phyloP scores from a whole-genome alignment of 2,888 invertebrate genomes.

The Pristionchus maxplancki region DNA sequence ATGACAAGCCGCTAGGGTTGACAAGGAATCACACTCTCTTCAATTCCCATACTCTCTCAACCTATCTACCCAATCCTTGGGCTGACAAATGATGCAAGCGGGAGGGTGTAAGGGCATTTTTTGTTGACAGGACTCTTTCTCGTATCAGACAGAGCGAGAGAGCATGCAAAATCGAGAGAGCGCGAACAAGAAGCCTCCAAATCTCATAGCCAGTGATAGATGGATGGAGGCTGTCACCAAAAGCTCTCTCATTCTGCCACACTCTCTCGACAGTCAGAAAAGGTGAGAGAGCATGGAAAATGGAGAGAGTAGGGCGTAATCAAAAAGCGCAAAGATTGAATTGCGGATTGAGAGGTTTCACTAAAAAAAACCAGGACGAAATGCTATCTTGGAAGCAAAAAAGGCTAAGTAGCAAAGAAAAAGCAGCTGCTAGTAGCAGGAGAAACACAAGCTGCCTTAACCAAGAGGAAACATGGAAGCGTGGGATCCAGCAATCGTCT shows the following conservation, averaged over 20 bases:
- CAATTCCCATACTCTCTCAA: not conserved
- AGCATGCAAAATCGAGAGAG: not conserved
- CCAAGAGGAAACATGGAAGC: not conserved
- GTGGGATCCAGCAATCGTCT: not conserved
- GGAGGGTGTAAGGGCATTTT: not conserved
- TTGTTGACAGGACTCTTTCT: not conserved
- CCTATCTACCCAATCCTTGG: not conserved
- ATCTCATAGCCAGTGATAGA: not conserved
- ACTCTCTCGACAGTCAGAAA: no score
- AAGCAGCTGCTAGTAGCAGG: not conserved
- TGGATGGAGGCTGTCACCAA: not conserved
- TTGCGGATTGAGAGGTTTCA: not conserved
- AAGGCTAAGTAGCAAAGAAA: not conserved
- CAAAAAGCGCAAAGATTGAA: not conserved
- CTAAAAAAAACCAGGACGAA: no score
- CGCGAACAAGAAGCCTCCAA: not conserved
- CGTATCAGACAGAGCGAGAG: not conserved
- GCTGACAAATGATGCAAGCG: not conserved
- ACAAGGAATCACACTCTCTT: not conserved
- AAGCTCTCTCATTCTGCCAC: no score
- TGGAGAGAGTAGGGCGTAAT: no score
- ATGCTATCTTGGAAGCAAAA: no score
- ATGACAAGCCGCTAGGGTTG: not conserved
- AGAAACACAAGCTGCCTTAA: not conserved
- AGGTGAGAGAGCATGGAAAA: no score